Evolutionary conservation across 2,797 vertebrate genomes (phyloP).

Genomic region (Synaphobranchus kaupii): DNA sequence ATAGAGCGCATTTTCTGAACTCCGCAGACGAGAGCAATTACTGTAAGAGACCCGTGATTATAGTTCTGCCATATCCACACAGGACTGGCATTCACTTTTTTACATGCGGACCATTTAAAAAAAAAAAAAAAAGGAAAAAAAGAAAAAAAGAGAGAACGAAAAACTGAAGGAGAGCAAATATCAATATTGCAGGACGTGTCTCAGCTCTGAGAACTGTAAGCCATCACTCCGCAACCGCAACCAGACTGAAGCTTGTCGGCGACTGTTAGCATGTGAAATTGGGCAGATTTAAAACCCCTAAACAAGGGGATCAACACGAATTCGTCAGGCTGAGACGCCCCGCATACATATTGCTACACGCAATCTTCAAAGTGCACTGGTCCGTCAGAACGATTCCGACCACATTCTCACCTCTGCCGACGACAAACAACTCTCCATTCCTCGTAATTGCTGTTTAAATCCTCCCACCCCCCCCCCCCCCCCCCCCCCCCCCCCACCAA

Average conservation of each 20-base stretch:
- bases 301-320: constrained; percentile 76
- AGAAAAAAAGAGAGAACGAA: constrained; percentile 38
- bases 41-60: constrained; percentile 70
- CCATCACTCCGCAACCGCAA: constrained; percentile 40
- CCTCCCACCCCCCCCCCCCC: constrained; percentile 56
- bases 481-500: constrained; percentile 56
- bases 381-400: constrained; percentile 44
- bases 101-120: constrained; percentile 55
- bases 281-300: constrained; percentile 68
- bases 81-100: constrained; percentile 53
- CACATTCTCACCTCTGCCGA: constrained; percentile 56
- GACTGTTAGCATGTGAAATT: constrained; percentile 61
- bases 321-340: constrained; percentile 69
- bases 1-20: constrained; percentile 62
- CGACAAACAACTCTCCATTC: constrained; percentile 57
- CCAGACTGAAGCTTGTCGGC: constrained; percentile 40
- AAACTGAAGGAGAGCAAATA: constrained; percentile 45
- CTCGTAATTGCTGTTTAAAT: constrained; percentile 78
- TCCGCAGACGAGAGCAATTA: constrained; percentile 67
- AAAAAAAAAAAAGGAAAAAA: constrained; percentile 21
- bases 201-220: constrained; percentile 45
- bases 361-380: constrained; percentile 49
- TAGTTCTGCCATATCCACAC: constrained; percentile 56
- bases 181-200: constrained; percentile 54
- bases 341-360: constrained; percentile 45